Base-by-base conservation (phyloP, 2,113 vertebrate species). In the Hemiscyllium ocellatum region DNA sequence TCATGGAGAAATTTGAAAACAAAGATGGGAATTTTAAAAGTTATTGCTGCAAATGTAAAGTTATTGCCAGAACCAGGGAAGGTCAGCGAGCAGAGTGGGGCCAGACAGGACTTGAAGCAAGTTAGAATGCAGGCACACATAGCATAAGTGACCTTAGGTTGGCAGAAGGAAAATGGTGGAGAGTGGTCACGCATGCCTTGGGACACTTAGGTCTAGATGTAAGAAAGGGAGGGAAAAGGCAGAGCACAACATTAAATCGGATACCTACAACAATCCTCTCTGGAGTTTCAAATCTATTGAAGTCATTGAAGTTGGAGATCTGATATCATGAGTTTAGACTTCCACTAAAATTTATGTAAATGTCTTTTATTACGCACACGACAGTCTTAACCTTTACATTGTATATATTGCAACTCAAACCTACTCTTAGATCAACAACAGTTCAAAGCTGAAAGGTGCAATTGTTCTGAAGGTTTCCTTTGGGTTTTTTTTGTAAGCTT, bases 401-500 rank as follows among this genome's bases (percentile, higher is more conserved):
- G 87, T 17, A 52, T 65, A 90, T 26, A 52, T 50, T 37, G 33
- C 61, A 19, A 37, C 33, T 66, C 33, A 12, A 93, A 37, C 26
- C 86, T 33, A 50, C 56, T 66, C 33, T 91, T 91, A 37, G 61
- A 68, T 22, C n/a, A 68, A 93, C 61, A 91, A 10, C n/a, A 66
- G 61, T 66, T 68, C 61, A 66, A 66, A 66, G n/a, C 89, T 68
- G 56, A 68, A 93, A n/a, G 89, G 61, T 66, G 61, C 1, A 6
- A 66, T 93, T 68, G 33, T 66, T 93, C 61, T 68, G 56, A 66
- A 93, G 61, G 89, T 93, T 93, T 37, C 66, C 89, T 93, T 93
- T 66, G 66, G 61, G 8, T 3, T 22, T 66, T 66, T 68, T 37
- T 22, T 83, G 61, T 93, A 37, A 66, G n/a, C 89, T 93, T 93